phyloP scores from a whole-genome alignment of 2,797 vertebrate genomes.

The Setipinna tenuifilis region DNA sequence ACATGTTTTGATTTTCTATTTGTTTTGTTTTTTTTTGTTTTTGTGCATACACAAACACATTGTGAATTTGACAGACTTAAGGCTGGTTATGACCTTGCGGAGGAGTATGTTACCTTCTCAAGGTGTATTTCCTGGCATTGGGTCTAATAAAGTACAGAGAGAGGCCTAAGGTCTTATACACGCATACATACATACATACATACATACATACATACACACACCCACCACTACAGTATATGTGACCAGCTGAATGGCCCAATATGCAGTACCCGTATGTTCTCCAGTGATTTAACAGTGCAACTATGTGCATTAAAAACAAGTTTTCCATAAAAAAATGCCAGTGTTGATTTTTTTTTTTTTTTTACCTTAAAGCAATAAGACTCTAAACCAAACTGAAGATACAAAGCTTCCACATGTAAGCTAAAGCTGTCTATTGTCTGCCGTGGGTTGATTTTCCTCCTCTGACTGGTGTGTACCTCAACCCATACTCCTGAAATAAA shows the following conservation, averaged over 20 bases:
- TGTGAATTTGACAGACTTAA: slow-evolving; percentile 35
- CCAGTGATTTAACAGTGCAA: slow-evolving; percentile 48
- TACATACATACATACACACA: slow-evolving; percentile 15
- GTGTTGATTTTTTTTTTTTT: not conserved
- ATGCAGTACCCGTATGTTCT: slow-evolving; percentile 57
- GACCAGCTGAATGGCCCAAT: not conserved
- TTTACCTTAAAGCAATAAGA: too few species aligned
- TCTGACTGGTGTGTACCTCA: too few species aligned
- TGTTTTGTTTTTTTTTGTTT: slow-evolving; percentile 15
- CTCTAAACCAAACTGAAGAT: too few species aligned
- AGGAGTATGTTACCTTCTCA: slow-evolving; percentile 23
- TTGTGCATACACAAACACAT: slow-evolving; percentile 28
- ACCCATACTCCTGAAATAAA: too few species aligned
- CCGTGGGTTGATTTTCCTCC: too few species aligned
- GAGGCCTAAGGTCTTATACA: not conserved
- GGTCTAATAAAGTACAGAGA: slow-evolving; percentile 29
- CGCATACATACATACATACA: slow-evolving; percentile 28
- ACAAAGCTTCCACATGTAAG: too few species aligned
- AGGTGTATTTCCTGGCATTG: slow-evolving; percentile 49
- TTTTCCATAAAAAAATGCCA: slow-evolving; percentile 67
- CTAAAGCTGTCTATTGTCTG: too few species aligned
- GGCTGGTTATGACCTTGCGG: slow-evolving; percentile 42
- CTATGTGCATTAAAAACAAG: slow-evolving; percentile 65
- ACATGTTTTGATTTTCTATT: not conserved
- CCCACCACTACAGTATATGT: not conserved